Evolutionary conservation across 1,140 invertebrate species (phyloP).

Genomic region (Papilio machaon): DNA sequence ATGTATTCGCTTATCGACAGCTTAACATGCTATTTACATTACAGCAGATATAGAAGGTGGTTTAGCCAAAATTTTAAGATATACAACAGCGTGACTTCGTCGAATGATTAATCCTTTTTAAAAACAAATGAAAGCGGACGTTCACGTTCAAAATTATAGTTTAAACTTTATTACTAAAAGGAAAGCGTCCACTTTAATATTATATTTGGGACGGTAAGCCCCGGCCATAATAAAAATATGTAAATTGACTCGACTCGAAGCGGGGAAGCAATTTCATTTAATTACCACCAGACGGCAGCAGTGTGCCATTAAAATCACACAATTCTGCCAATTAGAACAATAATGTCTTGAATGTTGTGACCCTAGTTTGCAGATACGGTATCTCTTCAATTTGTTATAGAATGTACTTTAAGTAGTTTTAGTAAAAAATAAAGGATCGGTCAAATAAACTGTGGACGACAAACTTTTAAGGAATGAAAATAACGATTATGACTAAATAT

Average conservation of each 20-base stretch:
- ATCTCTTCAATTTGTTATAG: background rate
- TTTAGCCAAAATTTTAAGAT: background rate
- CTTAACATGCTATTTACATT: too few relatives aligned
- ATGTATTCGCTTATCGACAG: too few relatives aligned
- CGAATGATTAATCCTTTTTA: background rate
- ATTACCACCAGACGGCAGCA: slow-evolving; percentile 44
- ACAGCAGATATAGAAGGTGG: background rate
- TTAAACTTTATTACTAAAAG: slow-evolving; percentile 35
- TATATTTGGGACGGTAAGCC: slow-evolving; percentile 13
- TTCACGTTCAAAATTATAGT: slow-evolving; percentile 4
- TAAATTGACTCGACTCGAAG: slow-evolving; percentile 47
- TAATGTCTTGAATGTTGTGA: slow-evolving; percentile 8
- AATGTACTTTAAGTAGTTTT: background rate
- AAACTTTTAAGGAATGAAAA: too few relatives aligned
- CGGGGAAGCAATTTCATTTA: slow-evolving; percentile 55
- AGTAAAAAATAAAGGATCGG: too few relatives aligned
- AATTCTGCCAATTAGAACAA: slow-evolving; percentile 42
- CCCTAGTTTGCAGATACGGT: background rate
- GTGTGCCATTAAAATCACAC: slow-evolving; percentile 55
- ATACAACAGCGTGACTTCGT: background rate
- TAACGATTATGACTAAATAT: too few relatives aligned
- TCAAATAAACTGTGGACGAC: background rate
- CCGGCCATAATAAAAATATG: slow-evolving; percentile 54
- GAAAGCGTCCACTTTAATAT: slow-evolving; percentile 34
- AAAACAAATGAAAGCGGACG: slow-evolving; percentile 9